These are phyloP conservation scores for Holacanthus passer DNA, from an alignment of 2,113 vertebrate species.

Conservation along the genomic window DNA sequence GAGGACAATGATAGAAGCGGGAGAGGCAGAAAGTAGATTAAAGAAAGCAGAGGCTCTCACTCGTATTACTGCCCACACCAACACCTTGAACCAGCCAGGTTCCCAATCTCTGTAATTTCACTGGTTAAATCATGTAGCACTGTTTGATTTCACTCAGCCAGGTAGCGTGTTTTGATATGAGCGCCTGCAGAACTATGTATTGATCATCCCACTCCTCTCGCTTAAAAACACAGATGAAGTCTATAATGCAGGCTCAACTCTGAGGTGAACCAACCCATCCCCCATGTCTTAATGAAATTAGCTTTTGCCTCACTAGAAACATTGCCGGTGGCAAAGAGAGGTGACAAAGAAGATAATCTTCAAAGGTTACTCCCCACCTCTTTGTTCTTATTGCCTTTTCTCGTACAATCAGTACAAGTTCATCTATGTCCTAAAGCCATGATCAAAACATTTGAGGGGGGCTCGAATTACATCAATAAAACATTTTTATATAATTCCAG, in stretches of 20 bases:
- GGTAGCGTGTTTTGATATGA: constrained; percentile 45
- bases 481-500: constrained; percentile 65
- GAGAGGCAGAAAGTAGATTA: constrained; percentile 73
- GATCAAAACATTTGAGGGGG: constrained; percentile 49
- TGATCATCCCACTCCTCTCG: constrained; percentile 53
- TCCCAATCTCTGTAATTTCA: constrained; percentile 23
- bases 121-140: constrained; percentile 34
- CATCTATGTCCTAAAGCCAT: constrained; percentile 71
- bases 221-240: constrained; percentile 59
- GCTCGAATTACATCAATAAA: constrained; percentile 75
- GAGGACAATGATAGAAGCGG: constrained; percentile 78
- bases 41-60: constrained; percentile 62
- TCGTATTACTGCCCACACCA: constrained; percentile 56
- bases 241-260: constrained; percentile 45
- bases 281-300: constrained; percentile 81
- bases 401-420: constrained; percentile 66
- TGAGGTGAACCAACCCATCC: constrained; percentile 55
- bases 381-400: constrained; percentile 75
- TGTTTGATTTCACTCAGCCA: constrained; percentile 56
- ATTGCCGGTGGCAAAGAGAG: constrained; percentile 71
- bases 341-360: constrained; percentile 79
- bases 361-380: constrained; percentile 73
- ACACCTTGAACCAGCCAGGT: constrained; percentile 48
- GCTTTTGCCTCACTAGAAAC: constrained; percentile 68
- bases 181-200: constrained; percentile 55